phyloP scores from a whole-genome alignment of 2,113 vertebrate species.

The Tupaia chinensis region DNA sequence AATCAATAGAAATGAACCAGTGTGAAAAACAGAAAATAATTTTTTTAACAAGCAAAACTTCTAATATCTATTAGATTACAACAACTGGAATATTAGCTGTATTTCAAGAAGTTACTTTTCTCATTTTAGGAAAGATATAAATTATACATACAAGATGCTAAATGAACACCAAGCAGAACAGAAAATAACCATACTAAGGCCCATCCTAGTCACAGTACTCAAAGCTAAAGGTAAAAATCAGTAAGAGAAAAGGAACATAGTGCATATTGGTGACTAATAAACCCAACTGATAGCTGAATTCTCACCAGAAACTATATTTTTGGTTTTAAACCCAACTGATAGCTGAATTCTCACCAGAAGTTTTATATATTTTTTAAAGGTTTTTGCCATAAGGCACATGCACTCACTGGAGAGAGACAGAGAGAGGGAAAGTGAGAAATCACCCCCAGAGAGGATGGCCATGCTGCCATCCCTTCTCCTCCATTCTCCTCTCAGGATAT shows the following conservation, averaged over 20 bases:
- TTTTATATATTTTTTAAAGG: no score
- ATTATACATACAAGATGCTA: neutral
- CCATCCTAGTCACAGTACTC: neutral
- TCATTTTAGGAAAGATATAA: neutral
- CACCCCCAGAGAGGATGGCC: no score
- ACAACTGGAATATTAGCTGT: neutral
- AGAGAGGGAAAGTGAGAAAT: no score
- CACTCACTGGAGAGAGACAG: no score
- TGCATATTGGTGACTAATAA: neutral
- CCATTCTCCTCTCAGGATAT: no score
- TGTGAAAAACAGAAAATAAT: neutral
- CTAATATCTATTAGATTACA: neutral
- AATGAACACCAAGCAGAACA: neutral
- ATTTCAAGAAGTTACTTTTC: neutral
- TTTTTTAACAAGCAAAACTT: neutral
- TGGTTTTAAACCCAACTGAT: neutral
- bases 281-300: neutral
- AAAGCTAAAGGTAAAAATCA: neutral
- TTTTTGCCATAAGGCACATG: no score
- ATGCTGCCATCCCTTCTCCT: no score
- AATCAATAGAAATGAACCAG: neutral
- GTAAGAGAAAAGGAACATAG: neutral
- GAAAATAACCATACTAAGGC: neutral
- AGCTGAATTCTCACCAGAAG: neutral
- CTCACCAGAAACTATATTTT: neutral